Base-by-base conservation (phyloP, 2,888 invertebrate genomes). In the Athetis lepigone region DNA sequence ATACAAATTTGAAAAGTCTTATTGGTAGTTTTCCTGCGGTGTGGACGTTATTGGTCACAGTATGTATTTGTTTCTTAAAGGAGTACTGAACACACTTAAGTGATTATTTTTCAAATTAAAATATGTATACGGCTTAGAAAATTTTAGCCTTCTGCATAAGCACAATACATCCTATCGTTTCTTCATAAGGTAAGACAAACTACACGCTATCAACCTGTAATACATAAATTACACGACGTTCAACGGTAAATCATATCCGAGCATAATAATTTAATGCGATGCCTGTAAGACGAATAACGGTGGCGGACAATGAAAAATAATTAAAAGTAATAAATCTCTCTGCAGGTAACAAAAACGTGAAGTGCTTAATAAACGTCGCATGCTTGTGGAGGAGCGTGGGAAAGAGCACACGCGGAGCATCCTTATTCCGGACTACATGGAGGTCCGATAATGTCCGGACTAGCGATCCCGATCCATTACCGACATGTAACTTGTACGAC, bases 301-400 rank as follows among this genome's bases (percentile, higher is more conserved):
- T 80, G 75, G 88, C 90, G 91, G 89, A 94, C 93, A 94, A 94
- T 93, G 93, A 92, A 91, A 92, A 92, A 93, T 95, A 95, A 95
- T 95, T 94, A 95, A 94, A 94, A 94, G 94, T 94, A 93, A 94
- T 94, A 95, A 95, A 95, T 95, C 94, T 95, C 94, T 77, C 93
- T 85, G 91, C 93, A 90, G 93, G 94, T 90, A 92, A 93, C 94
- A 93, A 93, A 92, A 93, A 93, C 90, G 90, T 89, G 92, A 92
- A 92, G 92, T 90, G 92, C 92, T 94, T 94, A 93, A 93, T 92
- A 93, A 91, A 91, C 92, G 93, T 93, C 91, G 94, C 93, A 89
- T 92, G 93, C 90, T 90, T 90, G 89, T 80, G 91, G 89, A 79
- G 79, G 82, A 82, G 69, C 92, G 93, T 93, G 93, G 90, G 94